These are phyloP conservation scores for Euphydryas editha DNA, from an alignment of 2,888 invertebrate genomes.

Conservation along the genomic window DNA sequence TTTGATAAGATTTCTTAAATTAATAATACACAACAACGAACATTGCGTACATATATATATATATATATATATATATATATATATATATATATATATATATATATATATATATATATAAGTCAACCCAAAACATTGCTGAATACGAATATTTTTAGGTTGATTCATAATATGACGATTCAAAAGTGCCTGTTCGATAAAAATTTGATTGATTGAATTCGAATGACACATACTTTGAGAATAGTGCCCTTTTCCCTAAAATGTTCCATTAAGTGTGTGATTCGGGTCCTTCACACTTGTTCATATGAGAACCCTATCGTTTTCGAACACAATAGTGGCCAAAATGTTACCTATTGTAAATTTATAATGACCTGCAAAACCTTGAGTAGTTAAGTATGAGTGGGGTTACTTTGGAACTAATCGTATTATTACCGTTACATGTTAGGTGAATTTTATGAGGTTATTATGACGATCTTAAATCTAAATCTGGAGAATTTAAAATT, in stretches of 20 bases:
- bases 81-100: no score
- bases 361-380: slow-evolving; percentile 29
- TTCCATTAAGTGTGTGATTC: slow-evolving; percentile 36
- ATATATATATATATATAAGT: no score
- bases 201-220: not conserved
- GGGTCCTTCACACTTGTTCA: slow-evolving; percentile 34
- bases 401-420: not conserved
- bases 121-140: no score
- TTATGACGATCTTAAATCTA: not conserved
- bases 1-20: no score
- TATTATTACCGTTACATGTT: slow-evolving; percentile 1
- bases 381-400: not conserved
- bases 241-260: slow-evolving; percentile 12
- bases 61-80: no score
- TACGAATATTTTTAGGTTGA: no score
- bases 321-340: slow-evolving; percentile 24
- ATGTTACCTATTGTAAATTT: slow-evolving; percentile 39
- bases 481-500: no score
- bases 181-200: no score
- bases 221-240: slow-evolving; percentile 14
- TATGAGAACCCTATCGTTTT: slow-evolving; percentile 26
- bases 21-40: no score
- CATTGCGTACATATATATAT: no score
- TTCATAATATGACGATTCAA: no score
- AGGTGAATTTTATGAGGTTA: not conserved